Percentiles rank a stretch among this genome's conserved stretches.
phyloP scores from a whole-genome alignment of 2,113 vertebrate species.

The Ailurus styani region DNA sequence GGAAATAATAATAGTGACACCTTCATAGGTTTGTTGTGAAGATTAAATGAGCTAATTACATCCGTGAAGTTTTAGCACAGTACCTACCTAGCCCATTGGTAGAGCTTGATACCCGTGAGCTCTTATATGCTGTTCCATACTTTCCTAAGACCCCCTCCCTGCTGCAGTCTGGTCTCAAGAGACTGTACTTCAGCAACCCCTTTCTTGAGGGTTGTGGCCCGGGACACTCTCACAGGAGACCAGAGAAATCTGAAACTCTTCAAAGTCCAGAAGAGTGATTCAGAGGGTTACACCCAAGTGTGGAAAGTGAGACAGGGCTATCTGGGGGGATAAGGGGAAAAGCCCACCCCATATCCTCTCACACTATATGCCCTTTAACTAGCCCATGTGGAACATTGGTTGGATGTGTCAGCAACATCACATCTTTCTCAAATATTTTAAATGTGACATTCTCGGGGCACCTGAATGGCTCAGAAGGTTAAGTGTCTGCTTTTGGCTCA shows the following conservation, averaged over 20 bases:
- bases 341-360: background rate
- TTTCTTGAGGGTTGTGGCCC: background rate
- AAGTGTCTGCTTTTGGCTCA: too few species aligned
- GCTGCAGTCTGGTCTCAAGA: background rate
- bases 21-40: background rate
- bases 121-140: background rate
- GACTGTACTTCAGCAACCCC: background rate
- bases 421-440: background rate
- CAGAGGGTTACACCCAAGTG: background rate
- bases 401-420: background rate
- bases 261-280: background rate
- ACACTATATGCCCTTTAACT: background rate
- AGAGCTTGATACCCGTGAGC: background rate
- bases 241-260: background rate
- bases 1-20: background rate
- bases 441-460: background rate
- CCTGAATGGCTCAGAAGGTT: background rate
- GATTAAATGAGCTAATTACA: too few species aligned
- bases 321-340: background rate
- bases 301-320: background rate
- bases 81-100: background rate
- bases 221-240: background rate
- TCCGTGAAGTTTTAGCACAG: background rate
- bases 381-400: too few species aligned
- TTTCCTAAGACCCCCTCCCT: background rate